Evolutionary conservation across 2,797 vertebrate species (phyloP), one percentile per base, ranked within the genome.

Genomic region (Peromyscus eremicus): DNA sequence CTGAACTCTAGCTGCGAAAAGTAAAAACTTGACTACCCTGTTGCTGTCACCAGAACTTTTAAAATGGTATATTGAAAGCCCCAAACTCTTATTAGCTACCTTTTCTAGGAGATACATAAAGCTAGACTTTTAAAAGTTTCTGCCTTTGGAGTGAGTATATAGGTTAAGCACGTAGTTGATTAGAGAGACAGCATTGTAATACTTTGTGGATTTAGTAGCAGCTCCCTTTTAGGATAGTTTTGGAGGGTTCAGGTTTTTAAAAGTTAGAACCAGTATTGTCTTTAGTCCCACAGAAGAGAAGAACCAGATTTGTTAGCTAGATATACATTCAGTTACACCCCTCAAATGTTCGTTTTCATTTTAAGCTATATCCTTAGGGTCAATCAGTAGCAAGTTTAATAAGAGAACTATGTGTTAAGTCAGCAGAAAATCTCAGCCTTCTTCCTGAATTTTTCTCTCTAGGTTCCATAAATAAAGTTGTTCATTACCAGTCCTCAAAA

Each of bases 361-460:
- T 64, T 95, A 52, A 81, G 94, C 84, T 79, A 73, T 25, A 87
- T 80, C 80, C 49, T 95, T 12, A 94, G 25, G 60, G n/a, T 84
- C 62, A 95, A 55, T 49, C 66, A 92, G 73, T 94, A 83, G 32
- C 52, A 89, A 25, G 64, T 94, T 94, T 80, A 34, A 68, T 68
- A 68, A 91, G 94, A 92, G n/a, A 49, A 57, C 27, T 93, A 23
- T 52, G 25, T 75, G 9, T 93, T 92, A 79, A 85, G 55, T 86
- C 40, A 97, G 79, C 66, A 95, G 95, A 89, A 66, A 97, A 90
- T 97, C 86, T 98, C 97, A 97, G 97, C 97, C 97, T 98, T 97
- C 91, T 97, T 98, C 95, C 97, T 97, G 97, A 97, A 97, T 97
- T 98, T 97, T 97, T 96, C 75, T 92, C 62, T 96, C 95, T 97